Evolutionary conservation across 2,888 invertebrate genomes (phyloP).

Genomic region (Dendrolimus houi): DNA sequence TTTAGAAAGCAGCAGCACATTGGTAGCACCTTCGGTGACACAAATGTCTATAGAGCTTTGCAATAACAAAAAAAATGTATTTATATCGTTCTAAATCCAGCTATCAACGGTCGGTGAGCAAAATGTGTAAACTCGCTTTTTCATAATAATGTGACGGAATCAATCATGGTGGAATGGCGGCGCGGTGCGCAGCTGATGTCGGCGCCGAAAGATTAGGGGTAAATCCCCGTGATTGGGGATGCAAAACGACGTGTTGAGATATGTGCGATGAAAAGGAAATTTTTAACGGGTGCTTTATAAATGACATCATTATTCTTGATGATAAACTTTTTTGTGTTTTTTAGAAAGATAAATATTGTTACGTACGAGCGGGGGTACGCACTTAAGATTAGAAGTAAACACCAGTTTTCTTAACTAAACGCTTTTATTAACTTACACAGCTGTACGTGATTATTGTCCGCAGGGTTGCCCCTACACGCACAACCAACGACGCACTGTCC

Average conservation of each 20-base stretch:
- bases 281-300: neutral
- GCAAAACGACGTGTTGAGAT: neutral
- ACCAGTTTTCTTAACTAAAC: too few species aligned
- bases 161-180: constrained; percentile 8
- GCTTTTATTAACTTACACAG: too few species aligned
- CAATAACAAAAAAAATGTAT: constrained; percentile 3
- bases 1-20: neutral
- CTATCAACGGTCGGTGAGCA: constrained; percentile 7
- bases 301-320: neutral
- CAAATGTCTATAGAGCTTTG: too few species aligned
- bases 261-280: neutral
- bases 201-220: neutral
- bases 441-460: too few species aligned
- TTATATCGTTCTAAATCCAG: constrained; percentile 10
- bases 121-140: neutral
- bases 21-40: neutral
- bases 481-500: too few species aligned
- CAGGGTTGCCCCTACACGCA: too few species aligned
- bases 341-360: too few species aligned
- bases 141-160: neutral
- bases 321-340: neutral
- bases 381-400: too few species aligned
- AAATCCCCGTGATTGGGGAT: neutral
- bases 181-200: neutral
- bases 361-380: too few species aligned